Evolutionary conservation across 2,888 invertebrate genomes (phyloP).

Genomic region (Andricus curvator): DNA sequence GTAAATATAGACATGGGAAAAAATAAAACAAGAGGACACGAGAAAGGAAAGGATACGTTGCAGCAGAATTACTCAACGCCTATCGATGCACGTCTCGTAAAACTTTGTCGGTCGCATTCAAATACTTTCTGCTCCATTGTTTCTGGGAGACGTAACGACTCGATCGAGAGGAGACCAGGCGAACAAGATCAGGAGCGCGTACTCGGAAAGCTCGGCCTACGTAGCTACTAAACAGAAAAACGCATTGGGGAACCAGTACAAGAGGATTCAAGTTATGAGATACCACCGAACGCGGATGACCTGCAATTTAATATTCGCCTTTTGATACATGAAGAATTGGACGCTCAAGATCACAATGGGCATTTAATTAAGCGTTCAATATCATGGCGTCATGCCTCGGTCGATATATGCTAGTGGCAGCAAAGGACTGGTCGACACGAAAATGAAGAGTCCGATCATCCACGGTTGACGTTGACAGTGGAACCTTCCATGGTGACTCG

Average conservation of each 20-base stretch:
- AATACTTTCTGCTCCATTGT: conserved; percentile 28
- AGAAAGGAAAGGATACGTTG: background rate
- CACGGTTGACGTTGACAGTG: conserved; percentile 64
- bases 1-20: background rate
- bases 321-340: conserved; percentile 62
- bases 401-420: conserved; percentile 54
- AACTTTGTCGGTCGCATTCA: background rate
- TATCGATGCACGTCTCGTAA: conserved; percentile 22
- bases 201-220: background rate
- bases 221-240: background rate
- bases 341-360: conserved; percentile 66
- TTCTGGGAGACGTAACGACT: conserved; percentile 16
- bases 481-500: conserved; percentile 63
- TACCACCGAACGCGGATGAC: background rate
- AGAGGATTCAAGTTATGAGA: background rate
- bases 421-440: conserved; percentile 46
- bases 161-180: conserved; percentile 1
- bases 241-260: background rate
- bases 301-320: conserved; percentile 5
- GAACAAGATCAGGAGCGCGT: background rate
- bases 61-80: background rate
- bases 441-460: conserved; percentile 60
- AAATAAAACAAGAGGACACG: background rate
- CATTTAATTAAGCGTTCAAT: conserved; percentile 69
- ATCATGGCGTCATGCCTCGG: conserved; percentile 60